Evolutionary conservation across 2,888 invertebrate genomes (phyloP).

Genomic region (Alsophila aescularia): DNA sequence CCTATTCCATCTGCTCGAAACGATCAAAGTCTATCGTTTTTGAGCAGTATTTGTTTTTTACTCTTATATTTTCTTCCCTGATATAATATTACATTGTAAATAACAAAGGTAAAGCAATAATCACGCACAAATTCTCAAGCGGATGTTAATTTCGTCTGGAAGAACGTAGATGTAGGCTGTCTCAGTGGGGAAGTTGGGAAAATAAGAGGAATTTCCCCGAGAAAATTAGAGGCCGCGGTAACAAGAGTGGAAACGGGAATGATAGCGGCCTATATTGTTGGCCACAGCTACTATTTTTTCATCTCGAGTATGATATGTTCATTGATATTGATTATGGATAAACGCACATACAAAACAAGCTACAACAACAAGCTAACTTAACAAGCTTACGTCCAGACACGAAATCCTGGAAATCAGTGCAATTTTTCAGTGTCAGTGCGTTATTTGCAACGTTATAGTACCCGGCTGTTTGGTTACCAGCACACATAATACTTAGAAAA

Average conservation of each 20-base stretch:
- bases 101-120: neutral
- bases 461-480: too few species aligned
- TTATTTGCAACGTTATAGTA: too few species aligned
- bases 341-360: too few species aligned
- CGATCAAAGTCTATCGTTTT: neutral
- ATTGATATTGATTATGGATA: too few species aligned
- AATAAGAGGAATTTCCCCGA: slow-evolving; percentile 67
- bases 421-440: too few species aligned
- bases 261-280: slow-evolving; percentile 73
- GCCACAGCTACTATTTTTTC: slow-evolving; percentile 68
- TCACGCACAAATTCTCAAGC: slow-evolving; percentile 8
- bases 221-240: slow-evolving; percentile 75
- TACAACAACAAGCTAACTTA: too few species aligned
- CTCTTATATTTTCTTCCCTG: neutral
- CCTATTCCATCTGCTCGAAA: too few species aligned
- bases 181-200: slow-evolving; percentile 55
- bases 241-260: slow-evolving; percentile 73
- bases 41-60: neutral
- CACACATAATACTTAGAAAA: too few species aligned
- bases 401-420: too few species aligned
- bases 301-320: slow-evolving; percentile 57
- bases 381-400: too few species aligned
- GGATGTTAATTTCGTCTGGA: slow-evolving; percentile 48
- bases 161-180: slow-evolving; percentile 54
- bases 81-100: too few species aligned